Conservation (phyloP, 2,888 invertebrate genomes). For the Phasia obesa region DNA sequence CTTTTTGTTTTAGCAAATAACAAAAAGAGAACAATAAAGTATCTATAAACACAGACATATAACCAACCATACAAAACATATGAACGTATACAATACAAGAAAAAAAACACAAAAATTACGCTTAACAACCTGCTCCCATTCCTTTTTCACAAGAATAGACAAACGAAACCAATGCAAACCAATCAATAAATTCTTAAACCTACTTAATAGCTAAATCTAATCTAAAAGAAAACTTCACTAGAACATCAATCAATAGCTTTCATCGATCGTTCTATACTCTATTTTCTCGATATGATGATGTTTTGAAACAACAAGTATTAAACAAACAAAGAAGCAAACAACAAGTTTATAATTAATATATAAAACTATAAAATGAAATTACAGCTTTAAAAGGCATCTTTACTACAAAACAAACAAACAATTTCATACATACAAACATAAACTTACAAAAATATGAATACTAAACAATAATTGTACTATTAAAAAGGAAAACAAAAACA, state of each 20-base stretch:
- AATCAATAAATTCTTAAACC: constrained; percentile 55
- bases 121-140: constrained; percentile 34
- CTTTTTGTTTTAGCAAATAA: constrained; percentile 12
- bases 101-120: constrained; percentile 43
- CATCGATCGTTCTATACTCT: constrained; percentile 11
- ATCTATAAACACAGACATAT: not conserved
- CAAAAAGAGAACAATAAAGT: constrained; percentile 17
- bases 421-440: constrained; percentile 28
- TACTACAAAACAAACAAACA: constrained; percentile 55
- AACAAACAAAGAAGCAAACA: constrained; percentile 43
- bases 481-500: constrained; percentile 12
- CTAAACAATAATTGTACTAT: constrained; percentile 54
- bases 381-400: constrained; percentile 68
- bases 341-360: constrained; percentile 45
- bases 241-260: constrained; percentile 38
- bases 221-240: constrained; percentile 28
- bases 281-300: constrained; percentile 36
- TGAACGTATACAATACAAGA: constrained; percentile 44
- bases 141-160: constrained; percentile 51
- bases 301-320: constrained; percentile 69
- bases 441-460: constrained; percentile 30
- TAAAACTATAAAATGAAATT: constrained; percentile 59
- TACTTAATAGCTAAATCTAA: constrained; percentile 66
- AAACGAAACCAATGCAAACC: constrained; percentile 67
- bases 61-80: constrained; percentile 11